Base-by-base conservation (phyloP, 2,113 vertebrate genomes). In the Ophthalmolycus amberensis region DNA sequence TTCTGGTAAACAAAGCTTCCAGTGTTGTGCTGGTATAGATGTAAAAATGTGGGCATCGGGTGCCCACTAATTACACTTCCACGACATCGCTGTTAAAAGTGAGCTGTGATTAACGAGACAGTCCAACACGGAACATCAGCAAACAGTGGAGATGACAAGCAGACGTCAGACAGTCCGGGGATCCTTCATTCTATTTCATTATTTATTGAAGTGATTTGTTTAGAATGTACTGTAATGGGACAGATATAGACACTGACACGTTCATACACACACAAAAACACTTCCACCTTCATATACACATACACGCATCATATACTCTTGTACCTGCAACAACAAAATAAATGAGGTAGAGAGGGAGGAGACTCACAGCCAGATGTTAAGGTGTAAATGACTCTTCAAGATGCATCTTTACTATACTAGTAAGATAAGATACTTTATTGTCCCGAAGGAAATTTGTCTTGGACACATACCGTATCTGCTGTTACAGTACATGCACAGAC, bases 21-120 rank as follows among this genome's bases (percentile, higher is more conserved):
- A 68, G n/a, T 44, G 38, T 59, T 58, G 37, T 76, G 50, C 9
- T 25, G 32, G 40, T 29, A 48, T 52, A 25, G 25, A n/a, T 25
- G 64, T 54, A 32, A 62, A 15, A 42, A 66, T 71, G 56, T 63
- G 50, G 50, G 60, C n/a, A 50, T 20, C 1, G 25, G 2, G 18
- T 69, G 5, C 58, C 9, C n/a, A 48, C 48, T 59, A 59, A 66
- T 76, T 56, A 64, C 34, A 40, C 38, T 59, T 52, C 50, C 50
- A 22, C 20, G 2, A 22, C 44, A 46, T 46, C 12, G 9, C 48
- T 52, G n/a, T 27, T 34, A n/a, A 52, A 52, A 54, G 52, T 20
- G 48, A 52, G 12, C 60, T 52, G 59, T 66, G 50, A 60, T 74
- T 2, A 74, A 75, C 16, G 37, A 63, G 56, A 9, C 66, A 76